Conservation (phyloP, 2,113 vertebrate species). For the Phalacrocorax aristotelis region DNA sequence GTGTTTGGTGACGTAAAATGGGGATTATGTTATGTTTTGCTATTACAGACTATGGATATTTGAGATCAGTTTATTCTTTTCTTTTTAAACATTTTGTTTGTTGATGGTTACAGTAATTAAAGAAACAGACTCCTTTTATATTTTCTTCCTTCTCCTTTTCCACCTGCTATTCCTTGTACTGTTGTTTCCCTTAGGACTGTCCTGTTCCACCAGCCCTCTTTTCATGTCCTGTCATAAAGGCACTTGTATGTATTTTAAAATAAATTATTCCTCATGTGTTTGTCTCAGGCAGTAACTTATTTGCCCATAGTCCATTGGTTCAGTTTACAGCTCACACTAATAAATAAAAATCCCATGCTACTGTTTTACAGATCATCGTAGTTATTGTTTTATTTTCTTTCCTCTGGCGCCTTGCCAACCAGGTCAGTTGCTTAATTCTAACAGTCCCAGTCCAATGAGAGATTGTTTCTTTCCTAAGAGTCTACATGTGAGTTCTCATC, state of each 20-base stretch:
- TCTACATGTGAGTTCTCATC: not conserved
- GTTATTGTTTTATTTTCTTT: not conserved
- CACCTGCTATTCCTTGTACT: not conserved
- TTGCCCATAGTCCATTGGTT: not conserved
- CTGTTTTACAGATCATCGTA: not conserved
- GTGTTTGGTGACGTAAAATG: not conserved
- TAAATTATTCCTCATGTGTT: not conserved
- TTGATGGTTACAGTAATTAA: not conserved
- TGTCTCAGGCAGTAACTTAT: not conserved
- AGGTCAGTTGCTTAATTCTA: not conserved
- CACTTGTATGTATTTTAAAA: not conserved
- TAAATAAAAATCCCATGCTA: not conserved
- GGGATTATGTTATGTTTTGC: not conserved
- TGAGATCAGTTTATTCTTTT: not conserved
- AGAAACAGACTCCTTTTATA: not conserved
- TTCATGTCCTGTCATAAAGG: not conserved
- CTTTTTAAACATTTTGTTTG: not conserved
- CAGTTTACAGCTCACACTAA: not conserved
- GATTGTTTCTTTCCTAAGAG: not conserved
- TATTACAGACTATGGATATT: not conserved
- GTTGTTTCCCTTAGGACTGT: not conserved
- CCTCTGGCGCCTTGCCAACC: not conserved
- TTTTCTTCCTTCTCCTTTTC: not conserved
- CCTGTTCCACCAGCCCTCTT: not conserved
- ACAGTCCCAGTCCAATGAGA: not conserved